phyloP scores from a whole-genome alignment of 2,888 invertebrate genomes.

The Neoscelio sp. region DNA sequence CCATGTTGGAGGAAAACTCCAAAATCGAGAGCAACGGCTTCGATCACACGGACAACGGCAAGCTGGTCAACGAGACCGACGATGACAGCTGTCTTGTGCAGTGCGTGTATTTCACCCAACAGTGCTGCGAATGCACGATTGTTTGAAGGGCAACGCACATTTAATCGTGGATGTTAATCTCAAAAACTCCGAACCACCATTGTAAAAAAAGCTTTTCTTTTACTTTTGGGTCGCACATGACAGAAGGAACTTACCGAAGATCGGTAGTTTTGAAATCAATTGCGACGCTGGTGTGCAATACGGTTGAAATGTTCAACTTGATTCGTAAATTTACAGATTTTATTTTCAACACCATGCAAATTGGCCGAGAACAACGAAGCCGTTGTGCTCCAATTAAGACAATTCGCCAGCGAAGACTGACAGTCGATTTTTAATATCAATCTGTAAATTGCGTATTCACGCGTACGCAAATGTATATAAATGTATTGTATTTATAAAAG shows the following conservation, averaged over 20 bases:
- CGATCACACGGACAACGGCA: conserved; percentile 69
- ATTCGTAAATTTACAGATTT: background rate
- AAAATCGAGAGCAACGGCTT: conserved; percentile 77
- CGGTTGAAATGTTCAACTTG: too few species aligned
- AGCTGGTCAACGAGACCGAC: conserved; percentile 81
- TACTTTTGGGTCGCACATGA: too few species aligned
- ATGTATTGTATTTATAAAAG: too few species aligned
- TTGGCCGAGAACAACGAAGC: background rate
- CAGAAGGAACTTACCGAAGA: too few species aligned
- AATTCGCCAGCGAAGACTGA: background rate
- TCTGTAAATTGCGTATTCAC: too few species aligned
- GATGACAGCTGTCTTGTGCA: conserved; percentile 86
- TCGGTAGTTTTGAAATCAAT: background rate
- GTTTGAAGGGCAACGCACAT: conserved; percentile 70
- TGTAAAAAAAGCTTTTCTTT: too few species aligned
- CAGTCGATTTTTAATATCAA: too few species aligned
- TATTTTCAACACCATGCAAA: background rate
- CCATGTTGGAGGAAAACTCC: conserved; percentile 76
- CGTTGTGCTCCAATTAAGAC: conserved; percentile 18
- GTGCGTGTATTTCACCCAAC: conserved; percentile 86
- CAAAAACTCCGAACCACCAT: too few species aligned
- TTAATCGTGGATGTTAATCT: background rate
- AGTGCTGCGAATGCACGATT: conserved; percentile 87
- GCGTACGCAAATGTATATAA: too few species aligned
- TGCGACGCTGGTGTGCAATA: too few species aligned